Conservation (phyloP, 2,113 vertebrate species). For the Coturnix japonica region DNA sequence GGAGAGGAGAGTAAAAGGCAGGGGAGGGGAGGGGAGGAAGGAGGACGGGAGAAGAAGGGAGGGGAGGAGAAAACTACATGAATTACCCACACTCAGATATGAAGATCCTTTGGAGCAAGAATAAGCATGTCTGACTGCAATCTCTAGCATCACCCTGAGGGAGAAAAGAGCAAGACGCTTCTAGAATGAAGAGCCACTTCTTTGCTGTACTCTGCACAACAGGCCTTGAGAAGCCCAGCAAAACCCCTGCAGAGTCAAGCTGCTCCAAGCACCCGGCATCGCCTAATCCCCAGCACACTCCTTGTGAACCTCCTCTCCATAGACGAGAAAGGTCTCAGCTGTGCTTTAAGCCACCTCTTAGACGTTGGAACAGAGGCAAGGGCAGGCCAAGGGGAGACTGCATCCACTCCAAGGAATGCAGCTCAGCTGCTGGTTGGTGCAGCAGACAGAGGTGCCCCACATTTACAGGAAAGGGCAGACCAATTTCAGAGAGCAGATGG, state of each 20-base stretch:
- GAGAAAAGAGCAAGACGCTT: neutral
- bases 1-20: too few relatives aligned
- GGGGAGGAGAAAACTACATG: neutral
- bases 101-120: neutral
- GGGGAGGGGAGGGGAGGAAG: too few relatives aligned
- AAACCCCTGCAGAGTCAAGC: neutral
- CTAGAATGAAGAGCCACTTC: neutral
- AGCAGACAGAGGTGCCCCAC: neutral
- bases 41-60: neutral
- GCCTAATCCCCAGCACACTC: neutral
- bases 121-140: neutral
- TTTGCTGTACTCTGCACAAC: neutral
- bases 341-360: neutral
- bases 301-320: neutral
- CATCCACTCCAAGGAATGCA: neutral
- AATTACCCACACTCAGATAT: neutral
- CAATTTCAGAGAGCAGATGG: slow-evolving; percentile 12
- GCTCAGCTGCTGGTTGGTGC: neutral
- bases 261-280: neutral
- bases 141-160: neutral
- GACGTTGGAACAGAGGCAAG: neutral
- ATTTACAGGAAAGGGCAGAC: neutral
- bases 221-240: accelerated
- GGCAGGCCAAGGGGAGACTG: neutral
- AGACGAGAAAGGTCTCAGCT: neutral